Base-by-base conservation (phyloP, 2,888 invertebrate species). In the Epistrophe eligans region DNA sequence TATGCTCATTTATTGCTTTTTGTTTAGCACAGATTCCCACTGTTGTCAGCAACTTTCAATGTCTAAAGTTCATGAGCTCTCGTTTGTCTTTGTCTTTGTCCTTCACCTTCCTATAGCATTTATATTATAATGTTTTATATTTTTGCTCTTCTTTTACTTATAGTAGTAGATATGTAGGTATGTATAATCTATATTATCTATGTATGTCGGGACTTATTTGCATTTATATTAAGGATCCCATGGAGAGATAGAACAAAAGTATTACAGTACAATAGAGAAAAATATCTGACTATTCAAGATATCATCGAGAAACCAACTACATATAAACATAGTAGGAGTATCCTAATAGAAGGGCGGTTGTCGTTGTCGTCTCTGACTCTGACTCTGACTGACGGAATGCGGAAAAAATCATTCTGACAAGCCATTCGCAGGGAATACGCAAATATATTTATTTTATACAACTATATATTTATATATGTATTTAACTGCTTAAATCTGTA, bases 151-250 rank as follows among this genome's bases (percentile, higher is more conserved):
- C 28, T 43, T n/a, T 50, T 11, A n/a, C 24, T 40, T 7, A 9
- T 2, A 7, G 52, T 77, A 64, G 24, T 24, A 24, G 24, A 3
- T 24, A 24, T 2, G 24, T 24, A 24, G 24, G 24, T 24, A 24
- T 24, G 24, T n/a, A n/a, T n/a, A n/a, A n/a, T n/a, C n/a, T n/a
- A n/a, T n/a, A n/a, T n/a, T 84, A 60, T 79, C 43, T 77, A 62
- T 77, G 77, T 84, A 57, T 88, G 70, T 81, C 70, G 80, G 79
- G 80, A 88, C 88, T 88, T 85, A 88, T 88, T 88, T 88, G 88
- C 88, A 88, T 88, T 88, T 88, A 88, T 88, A 88, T 88, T 88
- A 88, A 88, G 84, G 77, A 88, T 88, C 80, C 81, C 80, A 87
- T 77, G 80, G 80, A 71, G 58, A 72, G 87, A 87, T 83, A 83